Conservation (phyloP, 2,888 invertebrate genomes). For the Melolontha melolontha region DNA sequence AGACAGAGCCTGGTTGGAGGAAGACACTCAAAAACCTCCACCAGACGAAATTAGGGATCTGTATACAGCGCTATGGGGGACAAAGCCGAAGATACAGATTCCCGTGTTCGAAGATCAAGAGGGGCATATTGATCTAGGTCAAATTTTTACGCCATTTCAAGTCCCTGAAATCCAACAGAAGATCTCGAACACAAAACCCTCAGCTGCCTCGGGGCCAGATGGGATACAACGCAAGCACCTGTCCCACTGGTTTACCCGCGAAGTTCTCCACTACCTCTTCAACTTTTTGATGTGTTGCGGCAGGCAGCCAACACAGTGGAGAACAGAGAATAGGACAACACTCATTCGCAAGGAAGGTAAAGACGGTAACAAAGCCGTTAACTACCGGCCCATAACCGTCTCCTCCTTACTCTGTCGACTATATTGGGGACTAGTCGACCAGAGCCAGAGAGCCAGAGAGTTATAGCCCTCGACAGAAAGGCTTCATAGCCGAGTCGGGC, state of each 20-base stretch:
- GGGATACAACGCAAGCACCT: constrained; percentile 49
- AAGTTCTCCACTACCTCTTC: too few species aligned
- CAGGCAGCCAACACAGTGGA: constrained; percentile 50
- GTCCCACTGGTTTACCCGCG: background rate
- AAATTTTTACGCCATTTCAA: too few species aligned
- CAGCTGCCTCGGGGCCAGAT: constrained; percentile 52
- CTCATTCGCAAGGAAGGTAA: too few species aligned
- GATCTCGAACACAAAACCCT: constrained; percentile 45
- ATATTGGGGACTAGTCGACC: constrained; percentile 49
- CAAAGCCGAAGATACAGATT: constrained; percentile 45
- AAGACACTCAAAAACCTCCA: constrained; percentile 1
- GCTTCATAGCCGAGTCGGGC: too few species aligned
- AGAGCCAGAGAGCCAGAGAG: constrained; percentile 41
- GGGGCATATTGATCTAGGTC: too few species aligned
- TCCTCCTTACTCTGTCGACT: too few species aligned
- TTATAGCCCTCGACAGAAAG: constrained; percentile 55
- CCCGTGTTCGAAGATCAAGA: constrained; percentile 43
- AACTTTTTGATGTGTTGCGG: constrained; percentile 46
- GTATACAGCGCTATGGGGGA: constrained; percentile 53
- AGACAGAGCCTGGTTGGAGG: constrained; percentile 47
- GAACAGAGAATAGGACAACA: constrained; percentile 50
- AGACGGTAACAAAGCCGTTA: too few species aligned
- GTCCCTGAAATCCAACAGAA: constrained; percentile 49
- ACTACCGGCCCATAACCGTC: too few species aligned
- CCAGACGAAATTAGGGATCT: constrained; percentile 45